These are phyloP conservation scores for Acleris holmiana DNA, from an alignment of 2,888 invertebrate species.

Conservation along the genomic window DNA sequence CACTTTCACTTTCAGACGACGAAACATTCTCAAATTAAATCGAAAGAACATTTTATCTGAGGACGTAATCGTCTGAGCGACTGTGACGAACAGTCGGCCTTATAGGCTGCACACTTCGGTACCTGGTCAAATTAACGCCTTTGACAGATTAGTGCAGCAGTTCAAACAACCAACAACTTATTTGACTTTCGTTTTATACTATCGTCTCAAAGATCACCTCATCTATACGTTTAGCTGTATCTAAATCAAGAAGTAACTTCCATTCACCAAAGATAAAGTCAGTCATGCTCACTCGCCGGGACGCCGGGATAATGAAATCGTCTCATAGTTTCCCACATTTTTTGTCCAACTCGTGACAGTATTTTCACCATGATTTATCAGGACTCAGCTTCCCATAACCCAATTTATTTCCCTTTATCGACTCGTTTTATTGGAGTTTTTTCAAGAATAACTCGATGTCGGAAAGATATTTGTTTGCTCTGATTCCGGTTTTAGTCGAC, in stretches of 20 bases:
- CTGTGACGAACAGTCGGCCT: too few species aligned
- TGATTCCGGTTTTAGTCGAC: background rate
- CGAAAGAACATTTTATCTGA: too few species aligned
- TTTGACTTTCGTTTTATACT: background rate
- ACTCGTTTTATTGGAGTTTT: slow-evolving; percentile 55
- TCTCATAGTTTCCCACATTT: slow-evolving; percentile 69
- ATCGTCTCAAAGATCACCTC: background rate
- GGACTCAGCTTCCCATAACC: slow-evolving; percentile 76
- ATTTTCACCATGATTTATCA: slow-evolving; percentile 79
- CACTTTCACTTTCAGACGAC: too few species aligned
- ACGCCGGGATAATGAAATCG: slow-evolving; percentile 68
- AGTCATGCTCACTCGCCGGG: slow-evolving; percentile 65
- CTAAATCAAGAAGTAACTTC: slow-evolving; percentile 43
- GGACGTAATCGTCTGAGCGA: too few species aligned
- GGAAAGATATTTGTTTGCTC: slow-evolving; percentile 37
- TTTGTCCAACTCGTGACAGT: slow-evolving; percentile 76
- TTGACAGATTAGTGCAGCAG: too few species aligned
- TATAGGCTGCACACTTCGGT: too few species aligned
- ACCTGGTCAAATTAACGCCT: too few species aligned
- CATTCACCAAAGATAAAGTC: slow-evolving; percentile 52
- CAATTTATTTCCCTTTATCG: slow-evolving; percentile 68
- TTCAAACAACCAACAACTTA: too few species aligned
- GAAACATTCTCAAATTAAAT: too few species aligned
- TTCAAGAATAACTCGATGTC: slow-evolving; percentile 45
- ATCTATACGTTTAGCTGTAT: slow-evolving; percentile 5